These are phyloP conservation scores for Zonitis immaculata DNA, from an alignment of 2,888 invertebrate genomes.

Conservation along the genomic window DNA sequence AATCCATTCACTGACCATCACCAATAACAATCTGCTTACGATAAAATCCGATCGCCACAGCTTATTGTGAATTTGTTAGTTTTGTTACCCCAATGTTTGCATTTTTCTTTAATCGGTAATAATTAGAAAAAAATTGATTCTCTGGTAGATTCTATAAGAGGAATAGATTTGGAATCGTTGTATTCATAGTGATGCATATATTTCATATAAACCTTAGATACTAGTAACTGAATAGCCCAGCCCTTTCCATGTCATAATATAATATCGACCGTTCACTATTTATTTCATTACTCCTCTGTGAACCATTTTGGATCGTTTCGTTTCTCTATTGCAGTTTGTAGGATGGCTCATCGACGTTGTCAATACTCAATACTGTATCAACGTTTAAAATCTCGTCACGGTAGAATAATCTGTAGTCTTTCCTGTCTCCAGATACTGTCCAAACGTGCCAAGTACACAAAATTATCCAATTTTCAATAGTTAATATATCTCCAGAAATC, in stretches of 20 bases:
- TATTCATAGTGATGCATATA: too few species aligned
- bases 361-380: conserved; percentile 18
- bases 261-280: background rate
- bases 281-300: background rate
- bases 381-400: conserved; percentile 32
- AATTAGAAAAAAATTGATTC: too few species aligned
- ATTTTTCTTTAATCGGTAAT: too few species aligned
- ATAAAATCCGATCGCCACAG: background rate
- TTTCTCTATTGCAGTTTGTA: background rate
- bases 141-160: too few species aligned
- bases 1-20: background rate
- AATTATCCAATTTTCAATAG: conserved; percentile 11
- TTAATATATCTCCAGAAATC: background rate
- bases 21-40: background rate
- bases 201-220: background rate
- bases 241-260: conserved; percentile 1
- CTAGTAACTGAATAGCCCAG: background rate
- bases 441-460: conserved; percentile 25
- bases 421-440: conserved; percentile 32
- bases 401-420: conserved; percentile 31
- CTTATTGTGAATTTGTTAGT: too few species aligned
- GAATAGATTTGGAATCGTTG: background rate
- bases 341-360: background rate
- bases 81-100: too few species aligned
- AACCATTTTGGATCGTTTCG: background rate